phyloP scores from a whole-genome alignment of 2,888 invertebrate species.

The Galerucella nymphaeae region DNA sequence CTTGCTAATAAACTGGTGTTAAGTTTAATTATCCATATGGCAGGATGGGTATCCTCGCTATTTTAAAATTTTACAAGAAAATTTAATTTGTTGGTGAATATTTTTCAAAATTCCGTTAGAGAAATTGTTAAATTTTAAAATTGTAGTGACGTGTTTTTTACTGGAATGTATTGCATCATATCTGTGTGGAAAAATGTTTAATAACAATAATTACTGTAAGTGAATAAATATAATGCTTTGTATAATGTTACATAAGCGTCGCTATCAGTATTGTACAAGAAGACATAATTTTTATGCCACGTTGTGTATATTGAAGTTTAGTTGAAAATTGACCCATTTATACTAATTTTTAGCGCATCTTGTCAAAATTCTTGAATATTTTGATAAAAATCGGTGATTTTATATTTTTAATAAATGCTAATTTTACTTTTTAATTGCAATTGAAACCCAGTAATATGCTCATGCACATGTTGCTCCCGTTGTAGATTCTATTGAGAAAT shows the following conservation, averaged over 20 bases:
- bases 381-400: neutral
- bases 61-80: conserved; percentile 23
- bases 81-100: conserved; percentile 7
- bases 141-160: conserved; percentile 37
- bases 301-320: conserved; percentile 44
- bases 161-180: conserved; percentile 46
- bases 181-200: conserved; percentile 38
- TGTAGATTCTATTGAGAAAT: conserved; percentile 42
- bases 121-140: conserved; percentile 4
- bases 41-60: conserved; percentile 40
- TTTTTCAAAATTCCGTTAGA: conserved; percentile 8
- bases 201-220: conserved; percentile 43
- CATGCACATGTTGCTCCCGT: conserved; percentile 36
- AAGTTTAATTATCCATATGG: conserved; percentile 55
- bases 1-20: conserved; percentile 56
- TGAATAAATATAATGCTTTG: conserved; percentile 32
- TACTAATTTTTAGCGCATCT: conserved; percentile 14
- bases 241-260: conserved; percentile 41
- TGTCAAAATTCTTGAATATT: neutral
- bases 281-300: conserved; percentile 48
- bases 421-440: conserved; percentile 8
- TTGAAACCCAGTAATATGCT: neutral
- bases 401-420: neutral
- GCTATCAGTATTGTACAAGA: conserved; percentile 27
- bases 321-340: conserved; percentile 50